Percentiles rank a stretch among this genome's conserved stretches.
phyloP scores from a whole-genome alignment of 2,797 vertebrate genomes.

The Luscinia luscinia region DNA sequence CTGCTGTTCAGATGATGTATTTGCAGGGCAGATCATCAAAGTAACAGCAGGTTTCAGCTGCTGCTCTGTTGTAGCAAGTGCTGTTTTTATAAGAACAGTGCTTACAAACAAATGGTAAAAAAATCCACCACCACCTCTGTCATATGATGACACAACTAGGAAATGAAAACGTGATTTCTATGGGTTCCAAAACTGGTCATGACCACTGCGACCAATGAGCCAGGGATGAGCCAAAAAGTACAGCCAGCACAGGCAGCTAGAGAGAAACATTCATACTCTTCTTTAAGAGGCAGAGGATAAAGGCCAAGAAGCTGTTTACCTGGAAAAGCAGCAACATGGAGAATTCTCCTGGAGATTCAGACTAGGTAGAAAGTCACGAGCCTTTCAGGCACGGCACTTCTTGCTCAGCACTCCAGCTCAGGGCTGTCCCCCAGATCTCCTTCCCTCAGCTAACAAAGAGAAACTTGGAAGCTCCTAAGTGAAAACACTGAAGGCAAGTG shows the following conservation, averaged over 20 bases:
- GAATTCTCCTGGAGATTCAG: background rate
- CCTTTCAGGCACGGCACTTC: background rate
- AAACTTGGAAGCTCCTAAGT: background rate
- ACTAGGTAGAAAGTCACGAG: background rate
- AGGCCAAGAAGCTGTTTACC: background rate
- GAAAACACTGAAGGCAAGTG: background rate
- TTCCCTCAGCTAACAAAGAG: background rate
- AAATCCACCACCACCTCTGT: background rate
- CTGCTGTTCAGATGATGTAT: constrained; percentile 48
- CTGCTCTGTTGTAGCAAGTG: background rate
- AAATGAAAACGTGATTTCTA: background rate
- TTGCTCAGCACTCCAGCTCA: background rate
- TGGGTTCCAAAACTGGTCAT: background rate
- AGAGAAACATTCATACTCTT: background rate
- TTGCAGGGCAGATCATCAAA: constrained; percentile 53
- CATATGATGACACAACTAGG: background rate
- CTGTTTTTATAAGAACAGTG: background rate
- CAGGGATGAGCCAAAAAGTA: background rate
- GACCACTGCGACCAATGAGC: background rate
- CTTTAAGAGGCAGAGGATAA: background rate
- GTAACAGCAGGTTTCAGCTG: constrained; percentile 37
- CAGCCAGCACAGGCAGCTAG: background rate
- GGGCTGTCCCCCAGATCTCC: background rate
- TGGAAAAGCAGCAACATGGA: background rate
- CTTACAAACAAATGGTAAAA: constrained; percentile 27